phyloP scores from a whole-genome alignment of 2,113 vertebrate species.

The Dendropsophus ebraccatus region DNA sequence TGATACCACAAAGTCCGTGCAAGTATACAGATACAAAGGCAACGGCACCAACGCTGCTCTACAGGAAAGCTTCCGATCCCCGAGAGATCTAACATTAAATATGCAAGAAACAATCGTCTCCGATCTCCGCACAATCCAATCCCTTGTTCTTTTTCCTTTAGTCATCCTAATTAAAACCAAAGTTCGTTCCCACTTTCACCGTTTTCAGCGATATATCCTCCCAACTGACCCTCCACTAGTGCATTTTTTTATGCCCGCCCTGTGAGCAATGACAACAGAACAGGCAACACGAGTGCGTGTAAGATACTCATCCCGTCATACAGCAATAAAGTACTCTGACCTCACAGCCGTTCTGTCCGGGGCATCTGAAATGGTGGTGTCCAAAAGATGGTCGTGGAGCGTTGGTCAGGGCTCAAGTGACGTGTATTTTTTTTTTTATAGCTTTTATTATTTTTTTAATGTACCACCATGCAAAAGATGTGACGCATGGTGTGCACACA shows the following conservation, averaged over 20 bases:
- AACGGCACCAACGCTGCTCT: not conserved
- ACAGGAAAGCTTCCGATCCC: too few species aligned
- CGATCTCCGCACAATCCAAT: not conserved
- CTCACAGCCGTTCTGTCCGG: constrained; percentile 25
- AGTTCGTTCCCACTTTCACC: not conserved
- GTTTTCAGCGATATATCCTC: not conserved
- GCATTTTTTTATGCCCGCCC: not conserved
- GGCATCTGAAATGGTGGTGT: not conserved
- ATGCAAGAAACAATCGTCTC: not conserved
- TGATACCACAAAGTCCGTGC: not conserved
- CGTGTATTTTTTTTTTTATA: not conserved
- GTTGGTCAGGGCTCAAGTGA: not conserved
- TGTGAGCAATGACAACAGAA: not conserved
- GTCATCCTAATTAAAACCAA: not conserved
- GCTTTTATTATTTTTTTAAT: not conserved
- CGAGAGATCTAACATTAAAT: not conserved
- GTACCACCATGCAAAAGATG: not conserved
- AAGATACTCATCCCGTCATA: constrained; percentile 27
- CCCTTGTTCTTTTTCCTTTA: not conserved
- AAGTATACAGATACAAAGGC: not conserved
- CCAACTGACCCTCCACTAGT: not conserved
- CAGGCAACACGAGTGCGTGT: not conserved
- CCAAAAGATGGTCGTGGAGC: not conserved
- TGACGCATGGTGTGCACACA: not conserved
- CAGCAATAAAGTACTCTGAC: constrained; percentile 56